Evolutionary conservation across 1,140 invertebrate genomes (phyloP).

Genomic region (Pogonomyrmex californicus): DNA sequence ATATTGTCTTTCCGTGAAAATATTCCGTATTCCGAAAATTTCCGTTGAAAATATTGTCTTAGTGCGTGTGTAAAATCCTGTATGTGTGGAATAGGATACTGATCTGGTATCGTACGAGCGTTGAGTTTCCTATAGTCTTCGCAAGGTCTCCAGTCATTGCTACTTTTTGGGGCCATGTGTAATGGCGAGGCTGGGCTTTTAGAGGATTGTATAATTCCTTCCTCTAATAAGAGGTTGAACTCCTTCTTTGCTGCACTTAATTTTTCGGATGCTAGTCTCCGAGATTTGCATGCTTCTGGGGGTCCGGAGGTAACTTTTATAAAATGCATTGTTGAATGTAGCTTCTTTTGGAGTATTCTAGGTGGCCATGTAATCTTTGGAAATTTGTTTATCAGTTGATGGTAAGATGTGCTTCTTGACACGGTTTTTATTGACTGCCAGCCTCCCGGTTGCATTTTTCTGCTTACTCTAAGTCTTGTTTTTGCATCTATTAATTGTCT

Average conservation of each 20-base stretch:
- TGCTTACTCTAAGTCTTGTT: not conserved
- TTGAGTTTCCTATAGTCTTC: no score
- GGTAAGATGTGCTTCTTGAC: no score
- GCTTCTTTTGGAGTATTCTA: no score
- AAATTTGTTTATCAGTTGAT: not conserved
- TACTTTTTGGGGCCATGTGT: not conserved
- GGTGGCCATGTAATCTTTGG: not conserved
- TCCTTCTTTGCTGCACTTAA: not conserved
- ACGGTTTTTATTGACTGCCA: not conserved
- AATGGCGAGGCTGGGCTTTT: slow-evolving; percentile 16
- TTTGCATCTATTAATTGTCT: no score
- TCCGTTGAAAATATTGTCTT: no score
- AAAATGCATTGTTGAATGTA: not conserved
- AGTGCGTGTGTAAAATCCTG: no score
- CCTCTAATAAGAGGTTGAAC: not conserved
- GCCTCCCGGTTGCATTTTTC: not conserved
- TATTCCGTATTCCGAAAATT: no score
- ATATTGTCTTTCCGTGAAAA: no score
- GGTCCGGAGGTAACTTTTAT: not conserved
- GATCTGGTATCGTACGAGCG: no score
- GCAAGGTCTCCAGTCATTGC: no score
- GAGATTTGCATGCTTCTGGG: not conserved
- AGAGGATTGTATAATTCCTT: not conserved
- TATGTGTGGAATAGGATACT: no score
- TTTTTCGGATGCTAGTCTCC: not conserved